Evolutionary conservation across 2,113 vertebrate genomes (phyloP).

Genomic region (Sinocyclocheilus anshuiensis): DNA sequence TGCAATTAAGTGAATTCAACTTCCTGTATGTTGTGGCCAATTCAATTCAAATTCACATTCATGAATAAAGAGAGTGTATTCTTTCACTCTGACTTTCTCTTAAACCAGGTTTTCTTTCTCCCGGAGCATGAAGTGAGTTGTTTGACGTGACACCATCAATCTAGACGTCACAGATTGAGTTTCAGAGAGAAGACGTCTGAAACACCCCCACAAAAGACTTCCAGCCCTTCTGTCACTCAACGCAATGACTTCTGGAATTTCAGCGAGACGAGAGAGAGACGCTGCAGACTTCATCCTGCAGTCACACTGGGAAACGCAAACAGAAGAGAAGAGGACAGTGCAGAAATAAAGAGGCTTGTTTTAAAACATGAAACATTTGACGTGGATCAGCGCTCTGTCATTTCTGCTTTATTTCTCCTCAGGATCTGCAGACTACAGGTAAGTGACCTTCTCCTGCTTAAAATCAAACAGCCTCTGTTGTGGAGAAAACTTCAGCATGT

Average conservation of each 20-base stretch:
- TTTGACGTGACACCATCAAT: not conserved
- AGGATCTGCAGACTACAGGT: slow-evolving; percentile 75
- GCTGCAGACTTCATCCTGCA: slow-evolving; percentile 14
- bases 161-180: slow-evolving; percentile 3
- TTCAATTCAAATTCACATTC: not conserved
- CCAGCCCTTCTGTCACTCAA: slow-evolving; percentile 66
- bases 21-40: not conserved
- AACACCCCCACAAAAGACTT: not conserved
- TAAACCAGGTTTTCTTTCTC: slow-evolving; percentile 9
- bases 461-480: not conserved
- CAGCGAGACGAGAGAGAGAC: slow-evolving; percentile 34
- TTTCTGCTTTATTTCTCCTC: slow-evolving; percentile 72
- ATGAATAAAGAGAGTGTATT: not conserved
- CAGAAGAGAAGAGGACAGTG: not conserved
- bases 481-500: not conserved
- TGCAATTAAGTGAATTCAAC: not conserved
- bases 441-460: slow-evolving; percentile 49
- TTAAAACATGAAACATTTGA: slow-evolving; percentile 74
- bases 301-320: slow-evolving; percentile 2
- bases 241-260: slow-evolving; percentile 74
- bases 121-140: not conserved
- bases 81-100: not conserved
- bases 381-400: slow-evolving; percentile 66
- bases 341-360: slow-evolving; percentile 16
- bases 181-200: slow-evolving; percentile 11